Base-by-base conservation (phyloP, 1,140 invertebrate species). In the Oncopodura yosiiana region DNA sequence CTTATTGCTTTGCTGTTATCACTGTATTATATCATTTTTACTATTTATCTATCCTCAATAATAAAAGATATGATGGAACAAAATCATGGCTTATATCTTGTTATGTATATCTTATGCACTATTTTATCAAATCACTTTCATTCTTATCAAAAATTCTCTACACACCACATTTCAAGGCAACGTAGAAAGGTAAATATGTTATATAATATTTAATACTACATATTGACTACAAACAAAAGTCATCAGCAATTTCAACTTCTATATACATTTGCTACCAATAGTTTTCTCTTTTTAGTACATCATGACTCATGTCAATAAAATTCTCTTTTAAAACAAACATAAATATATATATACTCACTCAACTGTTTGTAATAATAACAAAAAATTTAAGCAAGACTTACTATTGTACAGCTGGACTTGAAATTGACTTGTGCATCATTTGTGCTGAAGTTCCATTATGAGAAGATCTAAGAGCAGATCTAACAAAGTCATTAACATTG, bases 351-450 rank as follows among this genome's bases (percentile, higher is more conserved):
- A 19, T 3, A 34, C 11, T 21, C 8, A 14, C 11, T 38, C 36
- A 38, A 16, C 18, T n/a, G 8, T 26, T 37, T n/a, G n/a, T n/a
- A n/a, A n/a, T n/a, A n/a, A n/a, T n/a, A n/a, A n/a, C n/a, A n/a
- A n/a, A n/a, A n/a, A 18, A 12, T 45, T 8, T 5, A 45, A 45
- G 9, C 4, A 19, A 48, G 16, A 51, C 56, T 58, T 56, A 63
- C 61, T 52, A 48, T 18, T 63, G 61, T 14, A 63, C 58, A 29
- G 61, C 60, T 3, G 61, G 61, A 50, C 37, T 63, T 23, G 61
- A 63, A 18, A 63, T 37, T 19, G 58, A 60, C 34, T 63, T 63
- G 23, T 63, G 61, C 24, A 63, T 45, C 29, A 45, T 49, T 19
- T 50, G 46, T 26, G 48, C 5, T 8, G 37, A 16, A n/a, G 41